Evolutionary conservation across 2,113 vertebrate genomes (phyloP).

Genomic region (Varanus salvator): DNA sequence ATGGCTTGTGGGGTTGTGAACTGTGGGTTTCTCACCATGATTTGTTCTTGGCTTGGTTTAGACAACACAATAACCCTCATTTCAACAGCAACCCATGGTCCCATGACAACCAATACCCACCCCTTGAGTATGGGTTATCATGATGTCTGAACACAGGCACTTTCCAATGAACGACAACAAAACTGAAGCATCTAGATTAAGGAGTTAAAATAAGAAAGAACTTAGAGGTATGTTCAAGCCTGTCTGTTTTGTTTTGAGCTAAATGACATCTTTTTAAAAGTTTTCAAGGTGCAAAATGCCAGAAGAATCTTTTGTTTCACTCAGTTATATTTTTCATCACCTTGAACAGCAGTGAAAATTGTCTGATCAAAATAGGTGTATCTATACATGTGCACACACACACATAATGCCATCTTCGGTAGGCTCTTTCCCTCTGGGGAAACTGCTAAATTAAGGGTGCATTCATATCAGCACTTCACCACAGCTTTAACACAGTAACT

Average conservation of each 20-base stretch:
- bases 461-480: conserved; percentile 24
- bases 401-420: not conserved
- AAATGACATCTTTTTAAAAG: not conserved
- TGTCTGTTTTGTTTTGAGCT: not conserved
- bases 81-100: too few relatives aligned
- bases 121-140: too few relatives aligned
- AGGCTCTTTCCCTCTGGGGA: conserved; percentile 26
- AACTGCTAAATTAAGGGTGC: conserved; percentile 34
- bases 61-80: too few relatives aligned
- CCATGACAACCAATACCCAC: too few relatives aligned
- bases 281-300: not conserved
- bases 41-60: too few relatives aligned
- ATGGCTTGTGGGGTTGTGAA: too few relatives aligned
- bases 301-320: not conserved
- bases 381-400: too few relatives aligned
- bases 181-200: not conserved
- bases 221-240: not conserved
- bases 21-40: too few relatives aligned
- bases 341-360: conserved; percentile 2
- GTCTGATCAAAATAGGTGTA: not conserved
- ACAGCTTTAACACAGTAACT: conserved; percentile 34
- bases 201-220: not conserved
- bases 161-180: too few relatives aligned
- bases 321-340: conserved; percentile 3
- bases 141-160: too few relatives aligned